Conservation (phyloP, 2,888 invertebrate species). For the Pemphredon lugubris region DNA sequence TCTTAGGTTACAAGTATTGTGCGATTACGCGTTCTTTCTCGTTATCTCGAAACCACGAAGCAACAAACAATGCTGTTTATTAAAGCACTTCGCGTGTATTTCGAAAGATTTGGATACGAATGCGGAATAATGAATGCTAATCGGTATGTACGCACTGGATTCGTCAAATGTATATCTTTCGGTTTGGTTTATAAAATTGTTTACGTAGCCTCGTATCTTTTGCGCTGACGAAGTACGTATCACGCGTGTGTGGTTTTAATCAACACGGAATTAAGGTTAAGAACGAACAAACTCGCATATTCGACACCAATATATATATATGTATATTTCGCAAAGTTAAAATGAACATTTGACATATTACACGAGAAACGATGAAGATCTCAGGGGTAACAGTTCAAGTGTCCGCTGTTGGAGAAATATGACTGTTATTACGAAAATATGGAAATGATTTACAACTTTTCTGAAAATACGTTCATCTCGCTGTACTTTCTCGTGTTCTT, state of each 20-base stretch:
- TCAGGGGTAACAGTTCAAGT: constrained; percentile 36
- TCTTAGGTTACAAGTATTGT: too few relatives aligned
- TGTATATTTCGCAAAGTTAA: constrained; percentile 44
- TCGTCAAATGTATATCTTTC: too few relatives aligned
- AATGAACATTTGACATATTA: constrained; percentile 45
- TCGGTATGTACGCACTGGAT: too few relatives aligned
- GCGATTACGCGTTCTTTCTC: too few relatives aligned
- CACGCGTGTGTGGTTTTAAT: too few relatives aligned
- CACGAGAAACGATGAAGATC: constrained; percentile 40
- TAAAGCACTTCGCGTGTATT: too few relatives aligned
- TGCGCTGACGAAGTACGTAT: background rate
- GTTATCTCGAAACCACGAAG: too few relatives aligned
- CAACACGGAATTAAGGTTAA: constrained; percentile 3
- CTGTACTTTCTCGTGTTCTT: constrained; percentile 25
- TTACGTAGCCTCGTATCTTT: background rate
- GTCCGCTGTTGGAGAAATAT: constrained; percentile 19
- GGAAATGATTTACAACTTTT: constrained; percentile 30
- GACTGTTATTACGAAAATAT: constrained; percentile 59
- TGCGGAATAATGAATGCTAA: too few relatives aligned
- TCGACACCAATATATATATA: constrained; percentile 31
- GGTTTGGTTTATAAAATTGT: background rate
- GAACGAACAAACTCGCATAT: constrained; percentile 35
- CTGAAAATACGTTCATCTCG: constrained; percentile 44
- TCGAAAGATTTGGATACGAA: too few relatives aligned
- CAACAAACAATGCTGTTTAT: too few relatives aligned